Conservation (phyloP, 2,888 invertebrate species). For the Amiota minor region DNA sequence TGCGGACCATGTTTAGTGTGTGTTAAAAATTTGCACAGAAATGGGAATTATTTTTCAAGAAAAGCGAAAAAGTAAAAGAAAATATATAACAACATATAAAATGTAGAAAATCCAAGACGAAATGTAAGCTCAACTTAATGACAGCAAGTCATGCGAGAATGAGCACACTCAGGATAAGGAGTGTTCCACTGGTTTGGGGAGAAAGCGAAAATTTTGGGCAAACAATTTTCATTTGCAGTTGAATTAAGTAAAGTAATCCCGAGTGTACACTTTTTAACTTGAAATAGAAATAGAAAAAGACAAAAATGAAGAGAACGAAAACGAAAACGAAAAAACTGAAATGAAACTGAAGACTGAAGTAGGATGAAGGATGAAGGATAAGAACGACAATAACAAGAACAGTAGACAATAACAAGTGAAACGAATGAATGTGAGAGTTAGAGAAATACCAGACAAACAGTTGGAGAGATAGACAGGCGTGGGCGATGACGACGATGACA, state of each 20-base stretch:
- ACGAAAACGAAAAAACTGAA: no score
- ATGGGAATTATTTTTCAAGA: neutral
- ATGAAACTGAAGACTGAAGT: conserved; percentile 3
- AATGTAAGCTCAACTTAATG: conserved; percentile 17
- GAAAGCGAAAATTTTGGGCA: conserved; percentile 60
- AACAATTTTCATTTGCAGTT: conserved; percentile 67
- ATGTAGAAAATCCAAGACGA: neutral
- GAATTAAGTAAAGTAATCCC: conserved; percentile 66
- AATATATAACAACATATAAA: neutral
- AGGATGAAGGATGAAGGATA: conserved; percentile 6
- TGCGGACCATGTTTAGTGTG: neutral
- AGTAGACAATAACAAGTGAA: conserved; percentile 7
- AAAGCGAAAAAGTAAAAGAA: neutral
- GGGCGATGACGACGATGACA: neutral
- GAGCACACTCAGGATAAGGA: neutral
- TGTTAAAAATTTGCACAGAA: conserved; percentile 14
- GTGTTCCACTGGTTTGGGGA: no score
- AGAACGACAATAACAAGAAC: neutral
- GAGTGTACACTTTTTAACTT: conserved; percentile 50
- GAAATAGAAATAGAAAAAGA: no score
- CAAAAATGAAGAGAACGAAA: no score
- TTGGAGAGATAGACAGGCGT: neutral
- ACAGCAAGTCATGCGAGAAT: neutral
- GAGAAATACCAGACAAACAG: no score
- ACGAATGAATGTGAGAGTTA: no score